These are phyloP conservation scores for Clistopyga incitator DNA, from an alignment of 2,888 invertebrate species.

Conservation along the genomic window DNA sequence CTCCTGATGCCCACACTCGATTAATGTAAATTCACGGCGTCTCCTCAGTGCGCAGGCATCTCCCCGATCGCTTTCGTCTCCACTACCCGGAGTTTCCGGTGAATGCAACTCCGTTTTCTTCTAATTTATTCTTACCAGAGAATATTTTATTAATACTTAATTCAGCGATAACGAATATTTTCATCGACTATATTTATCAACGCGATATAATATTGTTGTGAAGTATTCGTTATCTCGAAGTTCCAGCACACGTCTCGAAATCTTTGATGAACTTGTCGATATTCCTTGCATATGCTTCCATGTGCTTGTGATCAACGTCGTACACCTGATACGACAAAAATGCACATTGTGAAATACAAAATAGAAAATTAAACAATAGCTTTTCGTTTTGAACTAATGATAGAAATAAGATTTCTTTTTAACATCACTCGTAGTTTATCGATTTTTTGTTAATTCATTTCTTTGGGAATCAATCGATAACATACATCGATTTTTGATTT, in stretches of 20 bases:
- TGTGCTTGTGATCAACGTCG: constrained; percentile 72
- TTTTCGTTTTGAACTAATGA: not conserved
- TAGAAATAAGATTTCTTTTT: not conserved
- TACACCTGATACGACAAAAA: constrained; percentile 66
- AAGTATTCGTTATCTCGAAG: not conserved
- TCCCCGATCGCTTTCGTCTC: constrained; percentile 13
- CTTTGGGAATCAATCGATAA: no score
- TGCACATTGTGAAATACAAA: not conserved
- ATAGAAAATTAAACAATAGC: no score
- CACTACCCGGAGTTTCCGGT: not conserved
- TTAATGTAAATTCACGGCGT: constrained; percentile 71
- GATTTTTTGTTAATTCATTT: no score
- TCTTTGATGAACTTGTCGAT: constrained; percentile 69
- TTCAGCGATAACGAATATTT: not conserved
- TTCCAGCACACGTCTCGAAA: constrained; percentile 58
- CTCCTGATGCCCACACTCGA: constrained; percentile 68
- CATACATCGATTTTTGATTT: not conserved
- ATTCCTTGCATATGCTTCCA: constrained; percentile 63
- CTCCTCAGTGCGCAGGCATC: constrained; percentile 36
- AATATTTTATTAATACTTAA: constrained; percentile 26
- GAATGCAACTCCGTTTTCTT: not conserved
- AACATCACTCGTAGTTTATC: no score
- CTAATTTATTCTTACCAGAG: not conserved
- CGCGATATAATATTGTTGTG: not conserved
- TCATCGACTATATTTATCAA: constrained; percentile 16